Base-by-base conservation (phyloP, 1,140 invertebrate genomes). In the Luehdorfia chinensis region DNA sequence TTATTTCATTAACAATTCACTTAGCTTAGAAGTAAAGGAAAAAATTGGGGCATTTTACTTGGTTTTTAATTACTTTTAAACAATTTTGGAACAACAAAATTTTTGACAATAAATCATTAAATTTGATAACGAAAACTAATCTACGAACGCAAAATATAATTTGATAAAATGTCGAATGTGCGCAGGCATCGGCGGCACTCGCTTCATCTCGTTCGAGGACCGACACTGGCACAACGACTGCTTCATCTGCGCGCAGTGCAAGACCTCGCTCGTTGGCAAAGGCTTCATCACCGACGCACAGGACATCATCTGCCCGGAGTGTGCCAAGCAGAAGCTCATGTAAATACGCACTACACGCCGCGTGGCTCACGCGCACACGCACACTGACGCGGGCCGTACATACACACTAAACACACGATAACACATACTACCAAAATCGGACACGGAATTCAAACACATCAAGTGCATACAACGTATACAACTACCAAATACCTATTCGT, bases 181-280 rank as follows among this genome's bases (percentile, higher is more conserved):
- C 19, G 1, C 75, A 97, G 97, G 97, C 55, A 98, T 98, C 87
- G 97, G 97, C 64, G 98, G 98, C 69, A 99, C 98, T 27, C 96
- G 98, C 66, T 99, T 99, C 91, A 99, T 99, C 87, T 98, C 97
- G 28, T 99, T 99, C 89, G 97, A 99, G 85, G 97, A 99, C 88
- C 94, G 98, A 55, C 97, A 99, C 87, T 99, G 98, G 98, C 98
- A 99, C 89, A 99, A 99, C 87, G 97, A 99, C 86, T 99, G 98
- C 89, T 99, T 99, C 91, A 95, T 96, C 80, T 99, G 98, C 88
- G 95, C 96, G 66, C 93, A 93, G 58, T 99, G 98, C 91, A 94
- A 96, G 74, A 93, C 93, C 32, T 97, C 96, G 30, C 91, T 99
- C 65, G 98, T 99, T 13, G 98, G 98, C 50, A 95, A 96, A 75